Evolutionary conservation across 2,797 vertebrate species (phyloP).

Genomic region (Pantherophis vulpinus): DNA sequence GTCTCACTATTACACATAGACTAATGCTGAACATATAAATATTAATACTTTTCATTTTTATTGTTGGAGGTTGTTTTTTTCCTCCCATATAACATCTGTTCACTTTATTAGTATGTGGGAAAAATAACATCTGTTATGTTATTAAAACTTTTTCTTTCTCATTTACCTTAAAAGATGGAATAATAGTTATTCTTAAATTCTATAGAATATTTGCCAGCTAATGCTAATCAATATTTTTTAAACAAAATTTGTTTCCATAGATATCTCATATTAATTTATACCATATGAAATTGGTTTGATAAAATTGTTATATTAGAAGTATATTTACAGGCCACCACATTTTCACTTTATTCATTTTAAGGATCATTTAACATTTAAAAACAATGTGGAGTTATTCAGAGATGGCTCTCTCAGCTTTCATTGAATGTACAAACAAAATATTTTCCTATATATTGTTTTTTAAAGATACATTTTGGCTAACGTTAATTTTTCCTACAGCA

Average conservation of each 20-base stretch:
- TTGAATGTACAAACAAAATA: background rate
- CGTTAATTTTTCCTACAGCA: slow-evolving; percentile 63
- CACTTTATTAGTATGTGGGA: background rate
- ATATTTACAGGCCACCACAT: background rate
- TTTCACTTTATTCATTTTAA: background rate
- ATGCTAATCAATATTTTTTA: background rate
- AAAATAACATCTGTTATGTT: background rate
- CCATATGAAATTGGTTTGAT: background rate
- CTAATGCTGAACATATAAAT: background rate
- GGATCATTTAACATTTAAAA: background rate
- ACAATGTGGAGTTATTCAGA: background rate
- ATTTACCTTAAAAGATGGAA: background rate
- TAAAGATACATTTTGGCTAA: background rate
- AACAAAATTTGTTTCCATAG: background rate
- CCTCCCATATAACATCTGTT: background rate
- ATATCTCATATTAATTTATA: background rate
- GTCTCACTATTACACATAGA: background rate
- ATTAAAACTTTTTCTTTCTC: background rate
- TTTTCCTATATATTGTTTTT: background rate
- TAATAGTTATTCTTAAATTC: background rate
- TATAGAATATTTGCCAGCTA: background rate
- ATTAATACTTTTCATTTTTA: background rate
- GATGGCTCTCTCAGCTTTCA: background rate
- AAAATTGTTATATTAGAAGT: background rate
- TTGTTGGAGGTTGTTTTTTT: background rate